These are phyloP conservation scores for Bellardia bayeri DNA, from an alignment of 2,888 invertebrate species.

Conservation along the genomic window DNA sequence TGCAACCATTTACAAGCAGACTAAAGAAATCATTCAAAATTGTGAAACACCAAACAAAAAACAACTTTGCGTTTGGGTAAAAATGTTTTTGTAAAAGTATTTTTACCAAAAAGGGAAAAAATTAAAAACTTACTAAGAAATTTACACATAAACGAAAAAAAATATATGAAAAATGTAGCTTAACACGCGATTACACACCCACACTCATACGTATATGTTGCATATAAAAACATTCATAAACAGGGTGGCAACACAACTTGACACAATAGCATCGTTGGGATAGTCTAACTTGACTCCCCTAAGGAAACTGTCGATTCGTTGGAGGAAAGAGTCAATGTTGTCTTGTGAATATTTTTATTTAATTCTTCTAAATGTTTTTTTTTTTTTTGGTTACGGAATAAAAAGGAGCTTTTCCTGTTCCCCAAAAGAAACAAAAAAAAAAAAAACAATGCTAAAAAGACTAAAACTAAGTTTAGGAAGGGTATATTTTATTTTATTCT, in stretches of 20 bases:
- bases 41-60: not conserved
- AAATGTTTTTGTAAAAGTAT: conserved; percentile 16
- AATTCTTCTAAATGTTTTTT: conserved; percentile 23
- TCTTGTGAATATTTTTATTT: conserved; percentile 39
- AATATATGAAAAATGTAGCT: conserved; percentile 61
- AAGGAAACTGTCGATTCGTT: conserved; percentile 28
- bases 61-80: conserved; percentile 37
- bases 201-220: not conserved
- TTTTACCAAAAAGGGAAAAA: conserved; percentile 25
- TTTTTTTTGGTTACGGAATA: conserved; percentile 27
- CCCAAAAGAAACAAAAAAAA: not conserved
- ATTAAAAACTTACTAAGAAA: conserved; percentile 60
- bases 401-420: conserved; percentile 36
- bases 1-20: conserved; percentile 63
- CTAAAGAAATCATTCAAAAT: conserved; percentile 57
- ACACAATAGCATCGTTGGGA: conserved; percentile 10
- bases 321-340: not conserved
- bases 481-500: conserved; percentile 38
- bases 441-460: not conserved
- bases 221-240: not conserved
- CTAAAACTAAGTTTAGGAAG: conserved; percentile 33
- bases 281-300: conserved; percentile 15
- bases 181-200: conserved; percentile 70
- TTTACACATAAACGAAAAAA: conserved; percentile 43
- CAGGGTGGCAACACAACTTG: conserved; percentile 31